phyloP scores from a whole-genome alignment of 2,888 invertebrate species.

The Galerucella nymphaeae region DNA sequence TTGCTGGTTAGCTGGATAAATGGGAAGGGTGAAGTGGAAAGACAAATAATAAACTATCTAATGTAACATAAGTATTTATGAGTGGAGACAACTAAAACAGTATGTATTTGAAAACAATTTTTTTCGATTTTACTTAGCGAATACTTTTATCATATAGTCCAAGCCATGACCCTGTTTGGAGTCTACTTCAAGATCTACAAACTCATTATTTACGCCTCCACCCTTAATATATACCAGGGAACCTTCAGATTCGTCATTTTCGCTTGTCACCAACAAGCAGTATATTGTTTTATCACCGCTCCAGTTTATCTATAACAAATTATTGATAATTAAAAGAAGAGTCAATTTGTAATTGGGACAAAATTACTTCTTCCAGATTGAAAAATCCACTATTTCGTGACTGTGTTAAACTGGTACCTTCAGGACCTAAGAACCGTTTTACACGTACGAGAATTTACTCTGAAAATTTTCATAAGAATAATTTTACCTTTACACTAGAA shows the following conservation, averaged over 20 bases:
- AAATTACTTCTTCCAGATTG: not conserved
- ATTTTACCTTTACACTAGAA: no score
- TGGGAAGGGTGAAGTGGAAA: no score
- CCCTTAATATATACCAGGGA: conserved; percentile 41
- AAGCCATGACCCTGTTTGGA: conserved; percentile 42
- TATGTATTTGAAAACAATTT: not conserved
- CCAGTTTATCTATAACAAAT: conserved; percentile 36
- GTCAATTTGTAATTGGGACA: not conserved
- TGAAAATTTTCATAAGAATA: no score
- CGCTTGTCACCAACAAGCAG: conserved; percentile 45
- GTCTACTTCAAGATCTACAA: conserved; percentile 43
- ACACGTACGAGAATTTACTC: no score
- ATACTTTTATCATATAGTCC: conserved; percentile 35
- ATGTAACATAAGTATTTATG: no score
- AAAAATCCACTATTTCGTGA: no score
- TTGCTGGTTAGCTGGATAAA: no score
- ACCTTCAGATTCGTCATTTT: conserved; percentile 37
- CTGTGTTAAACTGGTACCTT: no score
- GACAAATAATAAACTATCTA: no score
- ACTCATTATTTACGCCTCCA: conserved; percentile 44
- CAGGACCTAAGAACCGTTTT: no score
- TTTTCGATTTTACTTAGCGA: conserved; percentile 23
- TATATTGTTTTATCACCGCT: conserved; percentile 44
- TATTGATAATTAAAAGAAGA: not conserved
- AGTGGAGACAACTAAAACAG: not conserved